Evolutionary conservation across 2,797 vertebrate species (phyloP).

Genomic region (Phalloptychus januarius): DNA sequence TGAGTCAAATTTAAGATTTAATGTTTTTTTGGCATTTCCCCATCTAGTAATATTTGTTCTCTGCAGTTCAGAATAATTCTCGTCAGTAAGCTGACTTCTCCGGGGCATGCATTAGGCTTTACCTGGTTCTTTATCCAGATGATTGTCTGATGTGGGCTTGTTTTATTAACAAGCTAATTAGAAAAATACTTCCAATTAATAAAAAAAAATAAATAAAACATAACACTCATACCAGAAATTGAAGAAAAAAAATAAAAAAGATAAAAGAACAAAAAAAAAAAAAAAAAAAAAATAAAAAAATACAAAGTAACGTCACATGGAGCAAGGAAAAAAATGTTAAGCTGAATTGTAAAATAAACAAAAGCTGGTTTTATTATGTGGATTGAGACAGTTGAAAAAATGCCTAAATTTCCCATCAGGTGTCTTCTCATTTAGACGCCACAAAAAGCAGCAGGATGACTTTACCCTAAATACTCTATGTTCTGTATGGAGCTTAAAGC

Average conservation of each 20-base stretch:
- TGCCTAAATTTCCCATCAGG: neutral
- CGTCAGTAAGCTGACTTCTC: neutral
- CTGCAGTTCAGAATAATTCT: slow-evolving; percentile 6
- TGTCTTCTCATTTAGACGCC: neutral
- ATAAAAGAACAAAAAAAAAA: neutral
- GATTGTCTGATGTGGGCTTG: neutral
- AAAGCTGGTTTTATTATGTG: neutral
- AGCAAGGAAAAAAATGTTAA: neutral
- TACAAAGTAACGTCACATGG: neutral
- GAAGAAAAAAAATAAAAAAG: neutral
- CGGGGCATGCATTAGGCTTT: neutral
- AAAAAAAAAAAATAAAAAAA: neutral
- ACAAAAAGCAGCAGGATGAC: neutral
- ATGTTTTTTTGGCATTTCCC: neutral
- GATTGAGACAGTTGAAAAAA: neutral
- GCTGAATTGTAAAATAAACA: neutral
- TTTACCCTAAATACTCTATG: neutral
- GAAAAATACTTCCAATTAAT: neutral
- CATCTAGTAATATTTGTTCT: neutral
- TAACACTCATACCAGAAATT: neutral
- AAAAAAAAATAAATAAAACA: neutral
- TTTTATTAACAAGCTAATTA: neutral
- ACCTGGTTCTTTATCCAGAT: neutral
- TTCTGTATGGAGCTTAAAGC: neutral
- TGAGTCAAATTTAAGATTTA: neutral